Evolutionary conservation across 2,888 invertebrate species (phyloP).

Genomic region (Oscheius onirici): DNA sequence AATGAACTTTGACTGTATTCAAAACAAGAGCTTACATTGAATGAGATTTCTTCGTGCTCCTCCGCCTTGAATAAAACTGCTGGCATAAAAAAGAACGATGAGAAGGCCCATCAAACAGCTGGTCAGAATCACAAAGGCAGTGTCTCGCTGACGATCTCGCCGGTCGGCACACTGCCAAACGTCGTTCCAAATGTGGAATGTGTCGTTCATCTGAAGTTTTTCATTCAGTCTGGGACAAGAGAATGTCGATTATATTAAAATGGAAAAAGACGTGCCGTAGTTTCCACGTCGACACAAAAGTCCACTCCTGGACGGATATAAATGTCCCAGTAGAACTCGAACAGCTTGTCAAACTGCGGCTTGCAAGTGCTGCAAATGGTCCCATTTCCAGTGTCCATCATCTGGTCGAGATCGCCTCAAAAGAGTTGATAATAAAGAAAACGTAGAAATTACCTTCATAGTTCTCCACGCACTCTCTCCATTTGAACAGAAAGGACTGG

Average conservation of each 20-base stretch:
- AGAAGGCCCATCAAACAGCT: slow-evolving; percentile 54
- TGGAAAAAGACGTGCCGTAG: slow-evolving; percentile 43
- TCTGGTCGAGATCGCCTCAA: slow-evolving; percentile 6
- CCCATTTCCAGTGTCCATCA: slow-evolving; percentile 29
- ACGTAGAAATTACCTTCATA: slow-evolving; percentile 34
- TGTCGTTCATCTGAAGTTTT: slow-evolving; percentile 66
- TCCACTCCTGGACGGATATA: slow-evolving; percentile 65
- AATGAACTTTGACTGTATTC: slow-evolving; percentile 3
- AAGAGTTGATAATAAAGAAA: background rate
- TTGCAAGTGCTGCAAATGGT: slow-evolving; percentile 60
- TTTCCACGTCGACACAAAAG: slow-evolving; percentile 70
- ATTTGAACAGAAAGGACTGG: slow-evolving; percentile 51
- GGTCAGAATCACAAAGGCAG: slow-evolving; percentile 48
- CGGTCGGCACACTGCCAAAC: slow-evolving; percentile 65
- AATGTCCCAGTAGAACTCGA: slow-evolving; percentile 68
- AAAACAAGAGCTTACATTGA: slow-evolving; percentile 55
- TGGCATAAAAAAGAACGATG: slow-evolving; percentile 65
- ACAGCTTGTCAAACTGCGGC: slow-evolving; percentile 57
- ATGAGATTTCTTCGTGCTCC: slow-evolving; percentile 56
- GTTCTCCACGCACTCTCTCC: slow-evolving; percentile 66
- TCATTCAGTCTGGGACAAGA: too few relatives aligned
- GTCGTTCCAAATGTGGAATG: slow-evolving; percentile 68
- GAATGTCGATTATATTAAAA: background rate
- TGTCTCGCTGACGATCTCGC: slow-evolving; percentile 45
- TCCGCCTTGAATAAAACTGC: slow-evolving; percentile 68